A percentile compares a stretch with the other conserved stretches of the same genome.
phyloP scores from a whole-genome alignment of 2,113 vertebrate genomes.

The Ia io region DNA sequence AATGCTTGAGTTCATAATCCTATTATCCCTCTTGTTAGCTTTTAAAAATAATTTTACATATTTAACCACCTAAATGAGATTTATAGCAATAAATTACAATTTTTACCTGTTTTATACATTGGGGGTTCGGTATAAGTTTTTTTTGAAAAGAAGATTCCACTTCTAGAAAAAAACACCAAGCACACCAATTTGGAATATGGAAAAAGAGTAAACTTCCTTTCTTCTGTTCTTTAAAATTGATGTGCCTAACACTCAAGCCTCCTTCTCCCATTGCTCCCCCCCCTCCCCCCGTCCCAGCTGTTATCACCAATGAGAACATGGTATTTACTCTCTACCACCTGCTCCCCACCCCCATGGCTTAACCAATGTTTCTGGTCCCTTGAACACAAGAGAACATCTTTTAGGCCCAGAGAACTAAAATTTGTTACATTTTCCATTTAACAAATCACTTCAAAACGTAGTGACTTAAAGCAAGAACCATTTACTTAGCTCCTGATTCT shows the following conservation, averaged over 20 bases:
- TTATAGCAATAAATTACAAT: neutral
- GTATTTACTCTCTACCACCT: neutral
- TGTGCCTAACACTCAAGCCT: neutral
- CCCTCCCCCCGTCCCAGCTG: no score
- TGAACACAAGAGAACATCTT: neutral
- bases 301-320: neutral
- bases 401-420: neutral
- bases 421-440: neutral
- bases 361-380: neutral
- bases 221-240: neutral
- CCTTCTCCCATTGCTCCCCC: neutral
- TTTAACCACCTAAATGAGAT: neutral
- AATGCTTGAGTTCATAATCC: neutral
- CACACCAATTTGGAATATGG: neutral
- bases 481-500: neutral
- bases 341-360: neutral
- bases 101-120: neutral
- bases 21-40: neutral
- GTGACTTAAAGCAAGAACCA: neutral
- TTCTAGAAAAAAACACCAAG: neutral
- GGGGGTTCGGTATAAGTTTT: neutral
- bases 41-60: neutral
- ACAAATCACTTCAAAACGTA: neutral
- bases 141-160: neutral
- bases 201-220: neutral